Conservation (phyloP, 2,888 invertebrate genomes). For the Liopterus haemorrhoidalis region DNA sequence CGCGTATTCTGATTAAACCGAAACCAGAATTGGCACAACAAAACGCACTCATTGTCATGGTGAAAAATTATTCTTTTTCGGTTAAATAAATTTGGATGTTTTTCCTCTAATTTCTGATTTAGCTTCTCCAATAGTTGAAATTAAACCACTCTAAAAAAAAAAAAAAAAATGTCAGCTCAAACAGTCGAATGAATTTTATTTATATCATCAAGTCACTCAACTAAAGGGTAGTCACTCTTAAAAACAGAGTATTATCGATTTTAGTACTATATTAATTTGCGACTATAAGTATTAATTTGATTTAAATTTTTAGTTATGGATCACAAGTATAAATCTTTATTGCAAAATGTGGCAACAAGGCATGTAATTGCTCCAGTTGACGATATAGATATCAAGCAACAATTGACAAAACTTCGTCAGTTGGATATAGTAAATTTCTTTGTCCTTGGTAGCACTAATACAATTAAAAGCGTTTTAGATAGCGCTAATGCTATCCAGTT, state of each 20-base stretch:
- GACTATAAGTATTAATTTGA: not conserved
- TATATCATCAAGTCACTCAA: slow-evolving; percentile 10
- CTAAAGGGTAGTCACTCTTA: slow-evolving; percentile 19
- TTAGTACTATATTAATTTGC: not conserved
- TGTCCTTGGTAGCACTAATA: slow-evolving; percentile 66
- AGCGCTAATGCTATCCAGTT: slow-evolving; percentile 67
- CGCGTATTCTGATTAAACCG: too few relatives aligned
- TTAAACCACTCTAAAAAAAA: too few relatives aligned
- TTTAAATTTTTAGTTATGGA: slow-evolving; percentile 65
- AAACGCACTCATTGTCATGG: too few relatives aligned
- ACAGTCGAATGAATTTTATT: too few relatives aligned
- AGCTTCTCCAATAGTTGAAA: too few relatives aligned
- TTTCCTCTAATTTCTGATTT: too few relatives aligned
- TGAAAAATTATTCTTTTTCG: too few relatives aligned
- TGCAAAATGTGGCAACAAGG: slow-evolving; percentile 84
- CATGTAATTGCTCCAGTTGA: slow-evolving; percentile 75
- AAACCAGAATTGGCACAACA: too few relatives aligned
- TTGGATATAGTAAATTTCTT: slow-evolving; percentile 88
- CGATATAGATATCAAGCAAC: slow-evolving; percentile 54
- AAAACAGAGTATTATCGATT: not conserved
- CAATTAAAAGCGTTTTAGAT: slow-evolving; percentile 63
- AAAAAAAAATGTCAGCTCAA: too few relatives aligned
- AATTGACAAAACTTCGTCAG: slow-evolving; percentile 66
- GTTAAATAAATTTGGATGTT: too few relatives aligned
- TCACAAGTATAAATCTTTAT: slow-evolving; percentile 84